phyloP scores from a whole-genome alignment of 2,888 invertebrate species.

The Aethes cnicana region DNA sequence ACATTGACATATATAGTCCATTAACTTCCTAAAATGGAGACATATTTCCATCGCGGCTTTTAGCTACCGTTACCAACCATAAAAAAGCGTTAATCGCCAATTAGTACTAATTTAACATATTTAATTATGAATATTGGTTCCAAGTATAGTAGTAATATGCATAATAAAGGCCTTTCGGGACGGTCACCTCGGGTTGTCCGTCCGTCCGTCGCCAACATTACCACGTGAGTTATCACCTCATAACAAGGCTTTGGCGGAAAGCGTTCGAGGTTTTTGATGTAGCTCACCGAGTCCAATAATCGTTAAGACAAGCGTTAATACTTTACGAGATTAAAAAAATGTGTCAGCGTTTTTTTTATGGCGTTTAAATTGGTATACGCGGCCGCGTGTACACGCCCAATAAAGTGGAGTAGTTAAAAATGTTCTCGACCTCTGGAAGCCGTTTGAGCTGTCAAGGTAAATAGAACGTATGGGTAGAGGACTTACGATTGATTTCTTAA shows the following conservation, averaged over 20 bases:
- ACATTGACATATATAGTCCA: slow-evolving; percentile 19
- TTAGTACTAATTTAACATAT: slow-evolving; percentile 28
- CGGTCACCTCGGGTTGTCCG: slow-evolving; percentile 33
- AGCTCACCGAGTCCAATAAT: slow-evolving; percentile 61
- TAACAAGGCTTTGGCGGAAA: slow-evolving; percentile 57
- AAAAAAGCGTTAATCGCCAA: slow-evolving; percentile 22
- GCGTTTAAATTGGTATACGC: slow-evolving; percentile 47
- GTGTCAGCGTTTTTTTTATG: slow-evolving; percentile 48
- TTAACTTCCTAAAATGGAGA: slow-evolving; percentile 23
- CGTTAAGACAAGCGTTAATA: slow-evolving; percentile 73
- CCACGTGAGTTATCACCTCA: slow-evolving; percentile 57
- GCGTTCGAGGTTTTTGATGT: slow-evolving; percentile 50
- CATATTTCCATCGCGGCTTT: slow-evolving; percentile 26
- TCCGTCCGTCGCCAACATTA: slow-evolving; percentile 53
- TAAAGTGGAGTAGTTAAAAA: slow-evolving; percentile 8
- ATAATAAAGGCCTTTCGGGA: not conserved
- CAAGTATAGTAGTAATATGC: not conserved
- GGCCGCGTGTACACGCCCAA: slow-evolving; percentile 27
- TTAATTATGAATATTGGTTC: slow-evolving; percentile 12
- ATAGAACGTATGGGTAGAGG: too few species aligned
- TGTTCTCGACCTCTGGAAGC: too few species aligned
- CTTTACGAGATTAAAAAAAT: slow-evolving; percentile 49
- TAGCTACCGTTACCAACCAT: slow-evolving; percentile 25
- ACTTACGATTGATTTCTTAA: too few species aligned
- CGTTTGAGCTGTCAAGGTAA: too few species aligned